Evolutionary conservation across 1,140 invertebrate genomes (phyloP).

Genomic region (Triops longicaudatus): DNA sequence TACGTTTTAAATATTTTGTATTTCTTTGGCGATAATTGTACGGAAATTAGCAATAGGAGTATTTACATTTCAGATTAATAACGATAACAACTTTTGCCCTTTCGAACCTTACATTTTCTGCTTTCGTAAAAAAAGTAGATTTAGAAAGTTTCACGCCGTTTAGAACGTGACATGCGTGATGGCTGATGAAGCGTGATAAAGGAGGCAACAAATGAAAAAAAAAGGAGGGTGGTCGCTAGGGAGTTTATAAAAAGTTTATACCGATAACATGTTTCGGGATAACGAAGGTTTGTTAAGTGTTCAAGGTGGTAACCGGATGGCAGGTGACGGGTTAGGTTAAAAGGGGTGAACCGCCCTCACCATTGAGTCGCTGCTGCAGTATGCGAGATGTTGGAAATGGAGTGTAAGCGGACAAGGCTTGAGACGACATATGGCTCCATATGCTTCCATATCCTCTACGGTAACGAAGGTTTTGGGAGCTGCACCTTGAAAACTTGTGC

Average conservation of each 20-base stretch:
- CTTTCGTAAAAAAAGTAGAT: not conserved
- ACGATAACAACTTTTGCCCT: no score
- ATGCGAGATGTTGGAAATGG: not conserved
- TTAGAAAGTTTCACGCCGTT: conserved; percentile 5
- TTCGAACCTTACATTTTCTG: no score
- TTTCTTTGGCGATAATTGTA: no score
- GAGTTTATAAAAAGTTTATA: no score
- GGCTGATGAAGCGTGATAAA: not conserved
- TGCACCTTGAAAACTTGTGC: not conserved
- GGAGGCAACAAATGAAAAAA: not conserved
- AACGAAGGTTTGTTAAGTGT: not conserved
- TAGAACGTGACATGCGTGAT: conserved; percentile 8
- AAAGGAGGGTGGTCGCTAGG: not conserved
- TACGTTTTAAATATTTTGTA: no score
- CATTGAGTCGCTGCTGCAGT: not conserved
- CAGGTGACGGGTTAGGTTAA: conserved; percentile 7
- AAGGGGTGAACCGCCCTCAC: conserved; percentile 7
- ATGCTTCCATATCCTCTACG: not conserved
- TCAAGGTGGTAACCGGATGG: conserved; percentile 10
- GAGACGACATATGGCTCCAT: conserved; percentile 11
- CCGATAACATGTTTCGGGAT: no score
- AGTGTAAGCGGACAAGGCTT: not conserved
- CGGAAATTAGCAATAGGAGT: no score
- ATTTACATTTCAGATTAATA: no score
- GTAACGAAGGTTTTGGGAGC: not conserved